These are phyloP conservation scores for Bolinopsis microptera DNA, from an alignment of 37 sponge, comb jelly and placozoan genomes.

Conservation along the genomic window DNA sequence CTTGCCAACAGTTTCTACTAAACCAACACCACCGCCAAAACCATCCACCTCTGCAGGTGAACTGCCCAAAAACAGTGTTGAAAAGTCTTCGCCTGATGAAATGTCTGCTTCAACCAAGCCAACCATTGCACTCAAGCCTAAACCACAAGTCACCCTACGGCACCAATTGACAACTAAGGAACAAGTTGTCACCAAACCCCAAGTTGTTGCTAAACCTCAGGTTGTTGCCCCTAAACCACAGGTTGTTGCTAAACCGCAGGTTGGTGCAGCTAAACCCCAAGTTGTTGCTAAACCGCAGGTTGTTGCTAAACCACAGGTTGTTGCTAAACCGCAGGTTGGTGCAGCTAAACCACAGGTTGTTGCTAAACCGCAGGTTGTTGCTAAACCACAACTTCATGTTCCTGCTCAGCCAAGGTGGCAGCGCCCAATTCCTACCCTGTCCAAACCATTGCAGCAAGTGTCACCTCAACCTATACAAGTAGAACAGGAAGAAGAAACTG, in stretches of 20 bases:
- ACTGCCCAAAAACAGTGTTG: neutral
- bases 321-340: neutral
- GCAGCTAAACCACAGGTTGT: neutral
- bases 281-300: neutral
- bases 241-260: constrained; percentile 5
- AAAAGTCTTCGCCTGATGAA: neutral
- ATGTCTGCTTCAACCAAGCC: no score
- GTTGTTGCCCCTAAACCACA: neutral
- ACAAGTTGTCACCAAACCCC: neutral
- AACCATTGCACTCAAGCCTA: neutral
- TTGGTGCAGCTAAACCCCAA: neutral
- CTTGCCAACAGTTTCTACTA: neutral
- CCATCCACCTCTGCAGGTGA: neutral
- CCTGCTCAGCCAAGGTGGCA: neutral
- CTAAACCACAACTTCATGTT: neutral
- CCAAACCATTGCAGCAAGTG: neutral
- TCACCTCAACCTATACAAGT: neutral
- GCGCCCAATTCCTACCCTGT: neutral
- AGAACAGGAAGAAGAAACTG: neutral
- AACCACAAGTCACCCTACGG: neutral
- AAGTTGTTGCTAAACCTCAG: neutral
- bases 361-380: constrained; percentile 15
- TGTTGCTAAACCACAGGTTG: neutral
- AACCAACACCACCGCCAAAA: neutral
- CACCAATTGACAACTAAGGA: neutral